A percentile compares a stretch with the other conserved stretches of the same genome.
Conservation (phyloP, 1,140 invertebrate genomes). For the Microplitis mediator region DNA sequence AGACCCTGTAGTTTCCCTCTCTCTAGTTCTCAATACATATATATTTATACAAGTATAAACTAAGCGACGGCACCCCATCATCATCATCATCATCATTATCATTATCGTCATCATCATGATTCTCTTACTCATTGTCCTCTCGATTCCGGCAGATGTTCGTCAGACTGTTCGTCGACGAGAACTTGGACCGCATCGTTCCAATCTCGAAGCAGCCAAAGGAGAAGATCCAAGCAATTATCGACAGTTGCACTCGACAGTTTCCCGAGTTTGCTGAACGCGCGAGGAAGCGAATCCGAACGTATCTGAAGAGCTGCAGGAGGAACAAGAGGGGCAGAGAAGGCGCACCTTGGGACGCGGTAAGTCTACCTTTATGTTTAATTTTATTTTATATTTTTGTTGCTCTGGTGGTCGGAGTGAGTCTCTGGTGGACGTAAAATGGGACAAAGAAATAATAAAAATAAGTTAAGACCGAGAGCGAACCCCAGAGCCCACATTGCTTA, state of each 20-base stretch:
- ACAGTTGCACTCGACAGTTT: constrained; percentile 95
- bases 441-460: constrained; percentile 1
- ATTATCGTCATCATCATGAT: neutral
- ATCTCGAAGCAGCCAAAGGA: constrained; percentile 98
- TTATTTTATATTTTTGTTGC: constrained; percentile 7
- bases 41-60: too few relatives aligned
- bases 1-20: neutral
- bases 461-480: neutral
- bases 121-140: constrained; percentile 10
- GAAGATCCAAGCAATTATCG: constrained; percentile 97
- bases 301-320: constrained; percentile 92
- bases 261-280: constrained; percentile 94
- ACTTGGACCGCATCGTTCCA: constrained; percentile 93
- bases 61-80: too few relatives aligned
- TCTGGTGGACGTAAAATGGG: neutral
- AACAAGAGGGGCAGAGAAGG: constrained; percentile 90
- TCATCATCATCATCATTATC: neutral
- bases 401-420: neutral
- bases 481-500: neutral
- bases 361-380: constrained; percentile 40
- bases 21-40: neutral
- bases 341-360: constrained; percentile 73
- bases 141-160: constrained; percentile 89
- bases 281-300: constrained; percentile 92
- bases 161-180: constrained; percentile 95